These are phyloP conservation scores for Leucophenga montana DNA, from an alignment of 2,888 invertebrate genomes.

Conservation along the genomic window DNA sequence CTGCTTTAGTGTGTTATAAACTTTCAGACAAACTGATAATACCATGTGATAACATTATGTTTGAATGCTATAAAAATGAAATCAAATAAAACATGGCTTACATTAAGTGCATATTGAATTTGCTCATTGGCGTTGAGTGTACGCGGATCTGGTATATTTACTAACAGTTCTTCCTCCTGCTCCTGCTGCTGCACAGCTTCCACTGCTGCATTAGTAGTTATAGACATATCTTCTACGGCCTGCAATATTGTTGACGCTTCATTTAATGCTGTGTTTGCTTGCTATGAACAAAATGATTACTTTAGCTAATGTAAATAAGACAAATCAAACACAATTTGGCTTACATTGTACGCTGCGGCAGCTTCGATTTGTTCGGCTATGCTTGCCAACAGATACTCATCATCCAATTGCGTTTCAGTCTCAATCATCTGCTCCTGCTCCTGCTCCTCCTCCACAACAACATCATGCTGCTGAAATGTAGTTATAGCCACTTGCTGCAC, in stretches of 20 bases:
- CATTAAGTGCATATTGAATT: constrained; percentile 17
- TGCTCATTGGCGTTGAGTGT: constrained; percentile 11
- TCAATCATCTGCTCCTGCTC: neutral
- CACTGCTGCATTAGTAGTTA: no score
- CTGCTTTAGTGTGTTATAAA: no score
- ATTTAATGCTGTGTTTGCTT: neutral
- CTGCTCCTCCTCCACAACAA: neutral
- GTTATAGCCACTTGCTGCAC: neutral
- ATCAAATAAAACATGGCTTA: constrained; percentile 15
- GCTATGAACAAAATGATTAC: no score
- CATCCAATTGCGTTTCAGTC: neutral
- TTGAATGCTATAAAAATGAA: no score
- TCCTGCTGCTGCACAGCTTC: neutral
- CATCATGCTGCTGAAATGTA: neutral
- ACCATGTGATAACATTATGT: no score
- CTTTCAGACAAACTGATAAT: no score
- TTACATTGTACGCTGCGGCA: no score
- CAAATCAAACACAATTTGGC: no score
- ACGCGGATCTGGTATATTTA: neutral
- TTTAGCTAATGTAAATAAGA: no score
- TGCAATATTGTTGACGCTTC: neutral
- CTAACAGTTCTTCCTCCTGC: neutral
- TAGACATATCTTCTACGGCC: neutral
- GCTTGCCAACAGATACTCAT: no score
- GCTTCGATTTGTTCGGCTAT: no score